Percentiles rank a stretch among this genome's conserved stretches.
These are phyloP conservation scores for Chloroclystis v-ata DNA, from an alignment of 2,888 invertebrate genomes.

Conservation along the genomic window DNA sequence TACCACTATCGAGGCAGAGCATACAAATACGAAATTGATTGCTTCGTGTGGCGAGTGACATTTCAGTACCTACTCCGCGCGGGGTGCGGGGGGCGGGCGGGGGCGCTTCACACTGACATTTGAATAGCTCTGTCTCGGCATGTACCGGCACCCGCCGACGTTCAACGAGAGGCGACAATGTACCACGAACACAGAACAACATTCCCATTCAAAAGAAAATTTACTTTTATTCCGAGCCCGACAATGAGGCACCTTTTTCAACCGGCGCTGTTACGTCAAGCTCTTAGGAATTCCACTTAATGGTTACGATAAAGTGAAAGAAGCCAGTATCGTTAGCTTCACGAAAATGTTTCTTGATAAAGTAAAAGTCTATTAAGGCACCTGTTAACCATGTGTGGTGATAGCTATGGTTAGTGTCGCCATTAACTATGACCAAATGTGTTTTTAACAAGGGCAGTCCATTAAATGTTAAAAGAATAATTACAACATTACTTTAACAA, in stretches of 20 bases:
- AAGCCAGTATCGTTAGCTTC: slow-evolving; percentile 28
- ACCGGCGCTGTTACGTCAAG: slow-evolving; percentile 31
- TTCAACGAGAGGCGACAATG: slow-evolving; percentile 74
- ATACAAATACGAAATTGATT: slow-evolving; percentile 78
- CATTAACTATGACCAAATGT: slow-evolving; percentile 23
- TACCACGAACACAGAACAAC: slow-evolving; percentile 66
- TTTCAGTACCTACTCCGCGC: slow-evolving; percentile 57
- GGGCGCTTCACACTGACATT: slow-evolving; percentile 69
- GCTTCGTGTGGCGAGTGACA: slow-evolving; percentile 75
- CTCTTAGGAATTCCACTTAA: slow-evolving; percentile 29
- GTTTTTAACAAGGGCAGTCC: slow-evolving; percentile 20
- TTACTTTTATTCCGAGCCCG: slow-evolving; percentile 62
- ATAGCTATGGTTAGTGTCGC: slow-evolving; percentile 15
- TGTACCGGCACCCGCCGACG: slow-evolving; percentile 72
- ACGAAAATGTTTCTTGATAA: slow-evolving; percentile 29
- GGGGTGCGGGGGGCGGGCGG: slow-evolving; percentile 39
- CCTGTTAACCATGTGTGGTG: slow-evolving; percentile 21
- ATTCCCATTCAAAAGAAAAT: slow-evolving; percentile 72
- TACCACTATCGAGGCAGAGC: slow-evolving; percentile 63
- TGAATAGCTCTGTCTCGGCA: slow-evolving; percentile 75
- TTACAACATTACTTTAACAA: no score
- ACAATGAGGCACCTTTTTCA: slow-evolving; percentile 58
- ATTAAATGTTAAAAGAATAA: slow-evolving; percentile 5
- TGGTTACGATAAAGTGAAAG: slow-evolving; percentile 28
- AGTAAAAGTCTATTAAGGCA: slow-evolving; percentile 26